A percentile compares a stretch with the other conserved stretches of the same genome.
Conservation (phyloP, 2,113 vertebrate genomes). For the Drymodes brunneopygia region DNA sequence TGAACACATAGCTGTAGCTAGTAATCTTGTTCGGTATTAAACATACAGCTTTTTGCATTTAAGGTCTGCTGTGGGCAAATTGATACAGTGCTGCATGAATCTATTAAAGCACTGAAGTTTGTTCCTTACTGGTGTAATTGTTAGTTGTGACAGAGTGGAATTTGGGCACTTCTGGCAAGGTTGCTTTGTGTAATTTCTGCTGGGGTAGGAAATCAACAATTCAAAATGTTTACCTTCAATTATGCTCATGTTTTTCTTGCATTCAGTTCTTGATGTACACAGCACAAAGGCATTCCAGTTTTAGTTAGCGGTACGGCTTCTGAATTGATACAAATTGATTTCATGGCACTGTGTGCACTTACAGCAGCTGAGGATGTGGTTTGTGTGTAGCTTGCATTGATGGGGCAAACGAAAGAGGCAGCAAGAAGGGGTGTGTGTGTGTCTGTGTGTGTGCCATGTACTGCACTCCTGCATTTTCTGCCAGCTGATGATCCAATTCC, state of each 20-base stretch:
- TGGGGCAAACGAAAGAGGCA: background rate
- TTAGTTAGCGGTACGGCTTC: background rate
- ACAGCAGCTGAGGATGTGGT: background rate
- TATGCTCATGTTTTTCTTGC: background rate
- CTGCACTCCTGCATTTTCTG: background rate
- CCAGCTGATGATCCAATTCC: background rate
- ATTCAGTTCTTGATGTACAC: background rate
- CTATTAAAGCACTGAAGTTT: background rate
- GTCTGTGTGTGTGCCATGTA: background rate
- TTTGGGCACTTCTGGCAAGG: background rate
- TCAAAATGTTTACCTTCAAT: conserved; percentile 16
- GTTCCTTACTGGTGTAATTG: background rate
- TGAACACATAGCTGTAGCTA: background rate
- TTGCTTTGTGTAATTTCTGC: background rate
- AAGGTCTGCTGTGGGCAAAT: background rate
- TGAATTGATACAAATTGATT: background rate
- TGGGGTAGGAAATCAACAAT: background rate
- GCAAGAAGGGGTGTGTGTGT: background rate
- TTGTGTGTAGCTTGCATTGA: background rate
- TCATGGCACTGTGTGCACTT: background rate
- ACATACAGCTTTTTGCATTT: background rate
- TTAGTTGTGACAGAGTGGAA: background rate
- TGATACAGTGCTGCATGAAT: accelerated
- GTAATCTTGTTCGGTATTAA: background rate
- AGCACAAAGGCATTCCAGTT: background rate